These are phyloP conservation scores for Sphaerophoria rueppellii DNA, from an alignment of 2,888 invertebrate genomes.

Conservation along the genomic window DNA sequence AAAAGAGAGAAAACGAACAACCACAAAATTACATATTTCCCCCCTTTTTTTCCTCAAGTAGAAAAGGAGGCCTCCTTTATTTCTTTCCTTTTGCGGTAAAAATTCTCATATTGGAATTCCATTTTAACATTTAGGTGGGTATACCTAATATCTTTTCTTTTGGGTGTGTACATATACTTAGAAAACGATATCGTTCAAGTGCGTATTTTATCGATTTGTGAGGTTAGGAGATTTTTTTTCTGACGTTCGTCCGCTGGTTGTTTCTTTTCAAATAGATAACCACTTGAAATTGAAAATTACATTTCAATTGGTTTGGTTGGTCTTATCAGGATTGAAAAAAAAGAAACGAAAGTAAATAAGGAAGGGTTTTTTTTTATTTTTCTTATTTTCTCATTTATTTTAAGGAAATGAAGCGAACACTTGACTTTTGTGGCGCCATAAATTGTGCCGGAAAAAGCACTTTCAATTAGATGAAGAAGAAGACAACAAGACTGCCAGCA, in stretches of 20 bases:
- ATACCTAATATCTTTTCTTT: not conserved
- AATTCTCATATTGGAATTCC: constrained; percentile 61
- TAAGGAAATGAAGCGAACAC: constrained; percentile 33
- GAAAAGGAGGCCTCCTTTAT: constrained; percentile 23
- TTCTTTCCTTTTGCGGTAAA: constrained; percentile 26
- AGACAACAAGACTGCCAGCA: not conserved
- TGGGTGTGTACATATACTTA: constrained; percentile 10
- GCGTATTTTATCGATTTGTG: constrained; percentile 44
- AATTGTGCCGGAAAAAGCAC: not conserved
- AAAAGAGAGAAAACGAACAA: constrained; percentile 4
- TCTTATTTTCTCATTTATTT: not conserved
- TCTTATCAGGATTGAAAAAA: constrained; percentile 53
- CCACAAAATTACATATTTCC: not conserved
- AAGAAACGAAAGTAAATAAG: constrained; percentile 8
- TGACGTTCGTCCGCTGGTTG: constrained; percentile 11
- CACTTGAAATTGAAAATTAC: constrained; percentile 65
- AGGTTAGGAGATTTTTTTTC: not conserved
- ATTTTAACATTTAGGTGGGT: constrained; percentile 44
- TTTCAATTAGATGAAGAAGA: not conserved
- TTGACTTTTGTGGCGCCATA: constrained; percentile 59
- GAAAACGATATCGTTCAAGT: constrained; percentile 55
- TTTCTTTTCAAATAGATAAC: constrained; percentile 37
- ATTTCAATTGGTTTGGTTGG: constrained; percentile 53
- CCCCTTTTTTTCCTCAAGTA: constrained; percentile 46
- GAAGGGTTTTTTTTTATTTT: constrained; percentile 26